Evolutionary conservation across 2,797 vertebrate species (phyloP).

Genomic region (Myotis findleyi): DNA sequence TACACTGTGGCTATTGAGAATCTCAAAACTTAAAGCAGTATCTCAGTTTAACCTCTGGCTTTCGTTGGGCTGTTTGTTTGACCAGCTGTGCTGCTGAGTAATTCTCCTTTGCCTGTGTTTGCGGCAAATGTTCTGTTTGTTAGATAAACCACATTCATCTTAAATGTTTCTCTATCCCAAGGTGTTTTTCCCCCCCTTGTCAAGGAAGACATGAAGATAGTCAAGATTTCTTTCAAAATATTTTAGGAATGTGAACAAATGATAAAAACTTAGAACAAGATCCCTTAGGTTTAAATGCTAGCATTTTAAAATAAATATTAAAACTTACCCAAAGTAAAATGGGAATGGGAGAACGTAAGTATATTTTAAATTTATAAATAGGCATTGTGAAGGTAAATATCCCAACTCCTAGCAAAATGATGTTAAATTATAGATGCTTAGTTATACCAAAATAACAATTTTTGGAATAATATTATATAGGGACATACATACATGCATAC

Average conservation of each 20-base stretch:
- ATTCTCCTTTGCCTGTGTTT: not conserved
- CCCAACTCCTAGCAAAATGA: not conserved
- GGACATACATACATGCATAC: not conserved
- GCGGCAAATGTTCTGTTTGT: not conserved
- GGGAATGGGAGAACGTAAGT: not conserved
- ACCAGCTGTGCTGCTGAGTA: not conserved
- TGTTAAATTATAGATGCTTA: not conserved
- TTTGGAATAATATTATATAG: not conserved
- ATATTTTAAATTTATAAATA: not conserved
- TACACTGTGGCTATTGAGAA: not conserved
- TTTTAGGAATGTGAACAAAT: not conserved
- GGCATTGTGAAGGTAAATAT: not conserved
- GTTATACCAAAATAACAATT: not conserved
- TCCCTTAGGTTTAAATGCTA: not conserved
- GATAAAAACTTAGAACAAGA: not conserved
- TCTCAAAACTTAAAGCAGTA: not conserved
- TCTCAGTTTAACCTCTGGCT: not conserved
- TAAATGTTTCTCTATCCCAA: not conserved
- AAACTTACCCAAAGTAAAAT: not conserved
- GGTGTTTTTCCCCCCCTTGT: not conserved
- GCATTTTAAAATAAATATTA: slow-evolving; percentile 2
- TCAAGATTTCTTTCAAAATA: not conserved
- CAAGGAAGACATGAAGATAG: not conserved
- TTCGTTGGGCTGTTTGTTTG: not conserved
- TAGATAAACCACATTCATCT: not conserved